A percentile compares a stretch with the other conserved stretches of the same genome.
Evolutionary conservation across 2,113 vertebrate species (phyloP).

Genomic region (Sorex araneus): DNA sequence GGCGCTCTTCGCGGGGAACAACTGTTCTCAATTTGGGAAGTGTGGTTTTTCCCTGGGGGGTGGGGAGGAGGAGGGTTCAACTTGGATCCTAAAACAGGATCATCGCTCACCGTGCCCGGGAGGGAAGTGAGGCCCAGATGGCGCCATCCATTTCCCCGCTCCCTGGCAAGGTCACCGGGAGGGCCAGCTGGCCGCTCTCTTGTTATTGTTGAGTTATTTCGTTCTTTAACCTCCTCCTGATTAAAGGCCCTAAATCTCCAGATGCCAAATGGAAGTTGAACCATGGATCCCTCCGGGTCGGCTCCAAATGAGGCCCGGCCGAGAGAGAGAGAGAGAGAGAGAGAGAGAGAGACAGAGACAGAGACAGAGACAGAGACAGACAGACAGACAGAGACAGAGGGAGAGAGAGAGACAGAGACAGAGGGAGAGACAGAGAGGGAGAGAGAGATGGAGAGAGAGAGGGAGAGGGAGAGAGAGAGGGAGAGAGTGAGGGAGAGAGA

Average conservation of each 20-base stretch:
- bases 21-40: conserved; percentile 14
- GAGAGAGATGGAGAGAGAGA: too few species aligned
- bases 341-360: too few species aligned
- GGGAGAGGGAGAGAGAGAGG: background rate
- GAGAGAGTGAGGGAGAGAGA: too few species aligned
- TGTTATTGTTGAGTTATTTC: conserved; percentile 42
- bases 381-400: too few species aligned
- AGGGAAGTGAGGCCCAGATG: conserved; percentile 31
- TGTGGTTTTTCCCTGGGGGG: background rate
- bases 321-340: background rate
- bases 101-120: background rate
- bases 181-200: conserved; percentile 55
- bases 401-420: background rate
- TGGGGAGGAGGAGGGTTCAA: background rate
- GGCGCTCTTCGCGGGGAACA: background rate
- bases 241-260: conserved; percentile 48
- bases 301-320: background rate
- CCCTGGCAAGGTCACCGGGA: conserved; percentile 36
- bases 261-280: conserved; percentile 49
- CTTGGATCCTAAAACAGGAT: conserved; percentile 23
- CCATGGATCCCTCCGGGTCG: conserved; percentile 16
- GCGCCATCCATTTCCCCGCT: background rate
- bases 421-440: too few species aligned
- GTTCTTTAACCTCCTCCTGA: conserved; percentile 37
- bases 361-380: too few species aligned